Percentiles rank a stretch among this genome's conserved stretches.
Evolutionary conservation across 2,113 vertebrate genomes (phyloP).

Genomic region (Gambusia holbrooki): DNA sequence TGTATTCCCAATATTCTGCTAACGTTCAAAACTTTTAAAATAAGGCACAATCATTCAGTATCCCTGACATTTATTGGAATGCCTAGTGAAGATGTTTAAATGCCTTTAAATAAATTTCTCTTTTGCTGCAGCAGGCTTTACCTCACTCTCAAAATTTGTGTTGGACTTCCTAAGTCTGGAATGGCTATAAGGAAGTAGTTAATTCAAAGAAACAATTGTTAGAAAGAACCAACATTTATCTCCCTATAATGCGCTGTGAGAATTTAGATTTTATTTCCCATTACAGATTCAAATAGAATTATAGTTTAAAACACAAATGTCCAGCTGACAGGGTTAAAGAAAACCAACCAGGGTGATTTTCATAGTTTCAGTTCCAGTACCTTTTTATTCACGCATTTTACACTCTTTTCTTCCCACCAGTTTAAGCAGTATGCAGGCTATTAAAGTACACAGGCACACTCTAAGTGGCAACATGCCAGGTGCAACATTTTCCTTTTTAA

Average conservation of each 20-base stretch:
- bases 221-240: too few species aligned
- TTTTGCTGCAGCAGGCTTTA: too few species aligned
- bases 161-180: too few species aligned
- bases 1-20: too few species aligned
- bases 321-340: constrained; percentile 13
- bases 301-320: constrained; percentile 15
- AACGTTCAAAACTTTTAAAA: too few species aligned
- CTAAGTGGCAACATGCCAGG: constrained; percentile 54
- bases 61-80: too few species aligned
- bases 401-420: constrained; percentile 42
- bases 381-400: constrained; percentile 16
- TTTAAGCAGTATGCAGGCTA: constrained; percentile 45
- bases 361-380: constrained; percentile 16
- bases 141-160: too few species aligned
- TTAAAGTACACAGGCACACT: constrained; percentile 60
- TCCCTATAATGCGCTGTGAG: background rate
- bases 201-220: too few species aligned
- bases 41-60: too few species aligned
- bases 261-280: background rate
- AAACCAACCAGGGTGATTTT: constrained; percentile 1
- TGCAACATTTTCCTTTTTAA: constrained; percentile 63
- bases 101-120: too few species aligned
- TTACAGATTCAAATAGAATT: background rate
- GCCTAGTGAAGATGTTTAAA: too few species aligned
- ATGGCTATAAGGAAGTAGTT: too few species aligned